Conservation (phyloP, 2,113 vertebrate genomes). For the Cisticola juncidis region DNA sequence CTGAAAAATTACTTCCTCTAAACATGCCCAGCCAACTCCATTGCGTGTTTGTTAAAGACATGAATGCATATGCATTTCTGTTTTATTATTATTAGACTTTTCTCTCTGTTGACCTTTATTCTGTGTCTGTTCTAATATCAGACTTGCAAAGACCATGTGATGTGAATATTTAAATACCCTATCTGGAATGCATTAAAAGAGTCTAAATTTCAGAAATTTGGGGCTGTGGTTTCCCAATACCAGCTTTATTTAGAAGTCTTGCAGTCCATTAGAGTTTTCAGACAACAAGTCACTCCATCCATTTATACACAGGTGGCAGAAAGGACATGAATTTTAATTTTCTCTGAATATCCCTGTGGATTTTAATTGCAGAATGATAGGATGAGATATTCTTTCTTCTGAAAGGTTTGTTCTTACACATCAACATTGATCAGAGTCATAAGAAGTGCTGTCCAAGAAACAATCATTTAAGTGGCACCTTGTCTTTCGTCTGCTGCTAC, state of each 20-base stretch:
- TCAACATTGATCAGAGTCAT: neutral
- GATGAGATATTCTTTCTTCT: neutral
- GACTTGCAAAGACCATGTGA: neutral
- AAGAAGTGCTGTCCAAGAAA: neutral
- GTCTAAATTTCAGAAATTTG: neutral
- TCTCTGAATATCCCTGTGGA: neutral
- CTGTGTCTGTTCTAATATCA: neutral
- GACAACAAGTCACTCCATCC: neutral
- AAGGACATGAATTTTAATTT: neutral
- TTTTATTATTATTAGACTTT: neutral
- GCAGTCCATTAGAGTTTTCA: neutral
- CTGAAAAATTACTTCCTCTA: neutral
- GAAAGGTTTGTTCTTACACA: neutral
- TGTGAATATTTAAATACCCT: neutral
- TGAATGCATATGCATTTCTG: neutral
- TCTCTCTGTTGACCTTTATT: neutral
- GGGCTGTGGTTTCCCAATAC: neutral
- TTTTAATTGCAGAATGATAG: neutral
- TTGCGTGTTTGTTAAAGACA: neutral
- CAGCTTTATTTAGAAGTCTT: neutral
- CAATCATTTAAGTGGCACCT: neutral
- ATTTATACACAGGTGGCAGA: neutral
- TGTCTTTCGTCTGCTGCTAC: neutral
- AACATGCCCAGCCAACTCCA: neutral
- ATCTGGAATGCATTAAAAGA: neutral